Conservation (phyloP, 2,888 invertebrate species). For the Mythimna lalbum region DNA sequence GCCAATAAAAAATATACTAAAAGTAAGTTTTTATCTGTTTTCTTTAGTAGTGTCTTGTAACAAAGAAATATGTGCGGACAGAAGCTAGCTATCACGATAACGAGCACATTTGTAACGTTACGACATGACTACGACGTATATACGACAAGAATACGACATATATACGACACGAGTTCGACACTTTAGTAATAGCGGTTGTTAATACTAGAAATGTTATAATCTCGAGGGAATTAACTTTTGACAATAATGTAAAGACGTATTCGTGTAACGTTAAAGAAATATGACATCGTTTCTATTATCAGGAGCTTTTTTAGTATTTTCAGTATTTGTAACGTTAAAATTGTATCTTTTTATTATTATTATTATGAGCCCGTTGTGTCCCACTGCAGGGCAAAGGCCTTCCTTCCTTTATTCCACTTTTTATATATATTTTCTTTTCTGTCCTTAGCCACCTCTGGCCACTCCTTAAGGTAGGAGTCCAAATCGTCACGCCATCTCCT, state of each 20-base stretch:
- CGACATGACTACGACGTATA: slow-evolving; percentile 54
- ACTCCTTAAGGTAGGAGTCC: too few relatives aligned
- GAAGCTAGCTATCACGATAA: slow-evolving; percentile 64
- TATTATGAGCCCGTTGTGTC: too few relatives aligned
- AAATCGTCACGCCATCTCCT: too few relatives aligned
- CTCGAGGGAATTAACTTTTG: slow-evolving; percentile 24
- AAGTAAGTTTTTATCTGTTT: slow-evolving; percentile 58
- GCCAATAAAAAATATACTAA: slow-evolving; percentile 38
- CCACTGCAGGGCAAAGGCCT: too few relatives aligned
- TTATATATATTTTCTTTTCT: too few relatives aligned
- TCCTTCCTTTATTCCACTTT: too few relatives aligned
- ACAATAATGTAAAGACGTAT: slow-evolving; percentile 3
- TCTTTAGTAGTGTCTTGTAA: slow-evolving; percentile 55
- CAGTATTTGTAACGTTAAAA: too few relatives aligned
- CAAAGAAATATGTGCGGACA: slow-evolving; percentile 58
- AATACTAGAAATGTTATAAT: slow-evolving; percentile 40
- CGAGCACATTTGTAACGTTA: slow-evolving; percentile 59
- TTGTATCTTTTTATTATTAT: too few relatives aligned
- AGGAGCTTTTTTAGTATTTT: background rate
- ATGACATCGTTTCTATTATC: background rate
- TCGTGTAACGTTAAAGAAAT: too few relatives aligned
- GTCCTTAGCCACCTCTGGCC: too few relatives aligned
- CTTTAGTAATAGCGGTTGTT: slow-evolving; percentile 40
- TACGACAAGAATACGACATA: slow-evolving; percentile 45
- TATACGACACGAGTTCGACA: slow-evolving; percentile 50